Base-by-base conservation (phyloP, 53 echinoderm and acorn worm genomes). In the Patiria pectinifera region DNA sequence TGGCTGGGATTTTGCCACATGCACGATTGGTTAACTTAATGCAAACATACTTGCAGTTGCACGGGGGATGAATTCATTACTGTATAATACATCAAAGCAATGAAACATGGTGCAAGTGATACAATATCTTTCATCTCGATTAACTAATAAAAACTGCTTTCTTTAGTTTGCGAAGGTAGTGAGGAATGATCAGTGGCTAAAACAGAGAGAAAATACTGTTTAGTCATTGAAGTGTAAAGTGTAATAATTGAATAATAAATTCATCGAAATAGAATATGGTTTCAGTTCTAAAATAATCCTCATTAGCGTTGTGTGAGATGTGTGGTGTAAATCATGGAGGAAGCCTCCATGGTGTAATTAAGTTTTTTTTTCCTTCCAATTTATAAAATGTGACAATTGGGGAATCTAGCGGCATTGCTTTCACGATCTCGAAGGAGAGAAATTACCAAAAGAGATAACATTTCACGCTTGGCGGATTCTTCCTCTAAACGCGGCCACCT, bases 401-500 rank as follows among this genome's bases (percentile, higher is more conserved):
- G 21, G 21, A 69, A 18, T 26, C 35, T 22, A 15, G 60, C 58
- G 59, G 63, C 19, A 14, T 24, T 18, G 45, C 12, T 63, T 66
- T 69, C 85, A 8, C 45, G 43, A 10, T 16, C 16, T 35, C 69
- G 2, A 35, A 16, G 47, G 45, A 66, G 12, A 48, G n/a, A 86
- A 71, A 86, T 45, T 74, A 23, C 72, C 86, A 72, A 72, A 86
- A 48, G 85, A 86, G 71, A 86, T 86, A 72, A 74, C 4, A 86
- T 86, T 86, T 86, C 86, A 86, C 25, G 86, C 86, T 75, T 14
- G 71, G 12, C 60, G 53, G 5, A 21, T 48, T 8, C 72, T 86
- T 12, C 24, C 72, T 86, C n/a, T 19, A 62, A 71, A n/a, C 79
- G 10, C 14, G 79, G 62, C 74, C 86, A 86, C 86, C 86, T 86